These are phyloP conservation scores for Pachycephus smyrnensis DNA, from an alignment of 2,888 invertebrate species.

Conservation along the genomic window DNA sequence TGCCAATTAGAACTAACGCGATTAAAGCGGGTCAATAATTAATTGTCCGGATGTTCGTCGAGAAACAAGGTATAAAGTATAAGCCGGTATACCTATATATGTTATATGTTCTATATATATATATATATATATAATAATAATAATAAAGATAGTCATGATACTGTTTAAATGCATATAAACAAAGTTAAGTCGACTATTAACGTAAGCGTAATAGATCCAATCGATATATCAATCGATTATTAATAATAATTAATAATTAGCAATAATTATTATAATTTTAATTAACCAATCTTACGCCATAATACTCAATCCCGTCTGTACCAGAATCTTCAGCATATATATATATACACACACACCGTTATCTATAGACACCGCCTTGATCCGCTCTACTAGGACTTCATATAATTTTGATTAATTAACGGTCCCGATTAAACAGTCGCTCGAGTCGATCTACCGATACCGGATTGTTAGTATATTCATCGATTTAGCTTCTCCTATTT, in stretches of 20 bases:
- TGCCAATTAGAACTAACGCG: conserved; percentile 55
- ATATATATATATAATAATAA: neutral
- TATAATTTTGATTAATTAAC: neutral
- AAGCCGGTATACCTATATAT: neutral
- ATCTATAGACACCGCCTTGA: neutral
- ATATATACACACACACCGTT: neutral
- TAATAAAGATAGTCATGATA: neutral
- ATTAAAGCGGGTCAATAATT: conserved; percentile 57
- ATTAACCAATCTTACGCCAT: too few species aligned
- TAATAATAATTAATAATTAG: neutral
- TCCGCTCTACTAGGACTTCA: neutral
- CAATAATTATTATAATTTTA: too few species aligned
- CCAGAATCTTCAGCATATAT: too few species aligned
- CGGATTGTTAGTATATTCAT: neutral
- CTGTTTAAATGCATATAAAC: neutral
- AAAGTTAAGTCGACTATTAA: neutral
- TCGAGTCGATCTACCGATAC: neutral
- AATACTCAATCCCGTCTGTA: too few species aligned
- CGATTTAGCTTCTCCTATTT: conserved; percentile 14
- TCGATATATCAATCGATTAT: neutral
- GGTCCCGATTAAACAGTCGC: neutral
- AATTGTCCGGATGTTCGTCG: conserved; percentile 40
- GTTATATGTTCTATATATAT: neutral
- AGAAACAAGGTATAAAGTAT: neutral
- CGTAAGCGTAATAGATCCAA: too few species aligned